phyloP scores from a whole-genome alignment of 2,113 vertebrate genomes.

The Thamnophis sirtalis region DNA sequence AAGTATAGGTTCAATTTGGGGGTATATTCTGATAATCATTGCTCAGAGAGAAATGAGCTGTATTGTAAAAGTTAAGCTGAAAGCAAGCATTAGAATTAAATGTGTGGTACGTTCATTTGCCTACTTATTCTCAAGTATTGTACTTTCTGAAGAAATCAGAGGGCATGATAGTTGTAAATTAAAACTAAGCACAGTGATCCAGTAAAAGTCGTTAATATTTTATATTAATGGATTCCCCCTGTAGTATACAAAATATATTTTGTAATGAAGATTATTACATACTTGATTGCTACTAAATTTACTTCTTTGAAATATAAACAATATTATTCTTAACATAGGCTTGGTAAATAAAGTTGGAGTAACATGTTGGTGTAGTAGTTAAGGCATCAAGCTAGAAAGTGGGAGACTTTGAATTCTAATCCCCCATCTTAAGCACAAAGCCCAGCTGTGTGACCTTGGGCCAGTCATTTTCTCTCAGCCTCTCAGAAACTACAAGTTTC shows the following conservation, averaged over 20 bases:
- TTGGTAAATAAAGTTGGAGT: constrained; percentile 2
- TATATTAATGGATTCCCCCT: neutral
- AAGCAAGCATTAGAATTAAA: neutral
- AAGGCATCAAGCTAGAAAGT: neutral
- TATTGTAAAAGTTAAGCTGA: neutral
- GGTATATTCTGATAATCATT: neutral
- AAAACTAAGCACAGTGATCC: neutral
- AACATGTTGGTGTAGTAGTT: neutral
- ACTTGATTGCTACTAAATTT: constrained; percentile 16
- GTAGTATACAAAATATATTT: neutral
- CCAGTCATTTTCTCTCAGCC: neutral
- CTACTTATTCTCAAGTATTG: neutral
- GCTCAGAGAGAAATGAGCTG: neutral
- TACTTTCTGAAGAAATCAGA: neutral
- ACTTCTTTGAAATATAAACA: neutral
- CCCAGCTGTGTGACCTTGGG: neutral
- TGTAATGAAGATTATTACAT: constrained; percentile 2
- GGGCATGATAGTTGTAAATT: neutral
- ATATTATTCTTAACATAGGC: neutral
- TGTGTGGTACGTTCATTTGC: neutral
- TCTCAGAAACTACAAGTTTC: no score
- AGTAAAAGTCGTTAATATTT: constrained; percentile 5
- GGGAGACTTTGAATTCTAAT: neutral
- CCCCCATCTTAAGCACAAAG: neutral
- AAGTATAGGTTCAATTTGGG: neutral